Evolutionary conservation across 2,113 vertebrate species (phyloP).

Genomic region (Antennarius striatus): DNA sequence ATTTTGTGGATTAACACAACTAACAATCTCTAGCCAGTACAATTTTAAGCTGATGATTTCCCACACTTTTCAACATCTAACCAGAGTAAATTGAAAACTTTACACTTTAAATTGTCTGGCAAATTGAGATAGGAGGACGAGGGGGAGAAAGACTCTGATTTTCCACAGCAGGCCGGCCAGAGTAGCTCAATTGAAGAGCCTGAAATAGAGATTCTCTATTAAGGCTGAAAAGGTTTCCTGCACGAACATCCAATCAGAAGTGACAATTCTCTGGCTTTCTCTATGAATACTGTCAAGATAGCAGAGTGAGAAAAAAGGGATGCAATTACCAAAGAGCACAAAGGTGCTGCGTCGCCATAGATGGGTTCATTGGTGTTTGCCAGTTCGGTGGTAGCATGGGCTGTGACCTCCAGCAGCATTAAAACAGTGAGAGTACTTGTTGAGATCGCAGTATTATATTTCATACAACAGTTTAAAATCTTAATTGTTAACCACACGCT

Average conservation of each 20-base stretch:
- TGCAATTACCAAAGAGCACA: constrained; percentile 34
- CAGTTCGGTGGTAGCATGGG: constrained; percentile 7
- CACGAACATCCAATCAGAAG: constrained; percentile 50
- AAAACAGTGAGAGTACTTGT: not conserved
- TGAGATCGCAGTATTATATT: too few species aligned
- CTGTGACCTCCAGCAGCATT: constrained; percentile 8
- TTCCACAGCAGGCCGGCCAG: constrained; percentile 50
- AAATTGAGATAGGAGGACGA: constrained; percentile 32
- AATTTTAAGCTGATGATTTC: too few species aligned
- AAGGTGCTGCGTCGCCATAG: constrained; percentile 47
- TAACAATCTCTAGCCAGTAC: too few species aligned
- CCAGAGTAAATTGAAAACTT: constrained; percentile 6
- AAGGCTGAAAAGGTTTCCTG: constrained; percentile 49
- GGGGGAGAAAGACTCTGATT: constrained; percentile 30
- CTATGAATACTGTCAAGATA: constrained; percentile 51
- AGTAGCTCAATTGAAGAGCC: constrained; percentile 68
- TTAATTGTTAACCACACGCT: too few species aligned
- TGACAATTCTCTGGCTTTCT: constrained; percentile 48
- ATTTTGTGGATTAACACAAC: too few species aligned
- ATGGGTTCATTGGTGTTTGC: not conserved
- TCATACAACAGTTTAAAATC: too few species aligned
- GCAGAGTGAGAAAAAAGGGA: constrained; percentile 25
- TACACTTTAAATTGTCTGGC: constrained; percentile 14
- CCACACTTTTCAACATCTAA: not conserved
- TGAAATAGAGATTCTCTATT: constrained; percentile 72